Conservation (phyloP, 2,113 vertebrate species). For the Macquaria ambigua region DNA sequence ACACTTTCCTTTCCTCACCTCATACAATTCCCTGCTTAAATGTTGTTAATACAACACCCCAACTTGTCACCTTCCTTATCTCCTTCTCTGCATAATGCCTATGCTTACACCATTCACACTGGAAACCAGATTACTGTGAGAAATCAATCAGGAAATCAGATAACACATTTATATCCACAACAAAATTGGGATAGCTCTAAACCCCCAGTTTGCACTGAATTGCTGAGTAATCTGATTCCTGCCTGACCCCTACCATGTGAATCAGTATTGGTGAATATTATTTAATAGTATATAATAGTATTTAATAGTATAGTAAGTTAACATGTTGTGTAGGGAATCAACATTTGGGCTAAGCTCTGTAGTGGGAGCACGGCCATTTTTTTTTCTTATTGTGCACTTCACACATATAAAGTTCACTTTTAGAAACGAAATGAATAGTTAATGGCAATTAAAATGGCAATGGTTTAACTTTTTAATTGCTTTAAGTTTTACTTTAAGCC, state of each 20-base stretch:
- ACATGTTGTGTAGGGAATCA: not conserved
- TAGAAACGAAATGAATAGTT: not conserved
- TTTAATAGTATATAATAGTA: constrained; percentile 2
- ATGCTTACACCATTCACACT: constrained; percentile 4
- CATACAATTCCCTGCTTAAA: not conserved
- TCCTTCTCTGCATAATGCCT: not conserved
- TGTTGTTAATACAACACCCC: not conserved
- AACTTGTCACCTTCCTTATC: constrained; percentile 2
- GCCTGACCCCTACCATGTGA: not conserved
- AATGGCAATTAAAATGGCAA: not conserved
- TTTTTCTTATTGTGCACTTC: not conserved
- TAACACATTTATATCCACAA: constrained; percentile 21
- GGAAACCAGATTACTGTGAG: constrained; percentile 35
- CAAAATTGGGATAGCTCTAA: constrained; percentile 18
- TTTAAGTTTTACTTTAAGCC: not conserved
- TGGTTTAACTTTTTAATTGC: not conserved
- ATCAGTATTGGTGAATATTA: constrained; percentile 5
- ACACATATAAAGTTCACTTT: not conserved
- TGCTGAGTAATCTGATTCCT: constrained; percentile 26
- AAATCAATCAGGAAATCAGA: constrained; percentile 42
- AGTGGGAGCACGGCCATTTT: not conserved
- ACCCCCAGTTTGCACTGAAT: not conserved
- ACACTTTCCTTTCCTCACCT: not conserved
- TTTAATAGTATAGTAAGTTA: not conserved
- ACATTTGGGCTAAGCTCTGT: not conserved